Conservation (phyloP, 2,888 invertebrate genomes). For the Tanypteryx hageni region DNA sequence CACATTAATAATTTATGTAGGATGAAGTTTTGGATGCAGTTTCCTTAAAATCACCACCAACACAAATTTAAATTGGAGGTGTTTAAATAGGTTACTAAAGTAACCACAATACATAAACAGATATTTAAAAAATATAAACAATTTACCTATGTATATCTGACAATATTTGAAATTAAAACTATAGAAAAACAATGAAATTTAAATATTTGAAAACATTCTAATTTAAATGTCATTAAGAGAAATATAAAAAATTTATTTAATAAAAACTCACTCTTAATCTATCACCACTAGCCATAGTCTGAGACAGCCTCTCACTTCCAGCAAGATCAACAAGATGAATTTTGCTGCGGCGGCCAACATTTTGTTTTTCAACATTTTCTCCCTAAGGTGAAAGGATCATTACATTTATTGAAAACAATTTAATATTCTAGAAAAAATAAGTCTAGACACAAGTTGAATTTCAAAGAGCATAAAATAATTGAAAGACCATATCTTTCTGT, state of each 20-base stretch:
- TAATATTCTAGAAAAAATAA: too few species aligned
- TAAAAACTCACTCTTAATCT: conserved; percentile 77
- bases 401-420: not conserved
- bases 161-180: not conserved
- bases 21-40: too few species aligned
- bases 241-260: not conserved
- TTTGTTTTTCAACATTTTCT: not conserved
- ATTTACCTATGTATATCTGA: not conserved
- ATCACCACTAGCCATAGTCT: conserved; percentile 82
- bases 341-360: conserved; percentile 80
- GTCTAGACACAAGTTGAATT: too few species aligned
- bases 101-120: not conserved
- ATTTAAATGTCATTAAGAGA: not conserved
- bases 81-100: not conserved
- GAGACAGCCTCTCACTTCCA: conserved; percentile 86
- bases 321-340: conserved; percentile 89
- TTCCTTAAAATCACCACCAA: too few species aligned
- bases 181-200: not conserved
- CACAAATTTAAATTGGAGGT: not conserved
- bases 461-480: not conserved
- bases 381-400: not conserved
- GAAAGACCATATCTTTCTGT: too few species aligned
- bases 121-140: not conserved
- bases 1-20: not conserved
- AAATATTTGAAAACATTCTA: not conserved